These are phyloP conservation scores for Numenius phaeopus DNA, from an alignment of 2,797 vertebrate genomes.

Conservation along the genomic window DNA sequence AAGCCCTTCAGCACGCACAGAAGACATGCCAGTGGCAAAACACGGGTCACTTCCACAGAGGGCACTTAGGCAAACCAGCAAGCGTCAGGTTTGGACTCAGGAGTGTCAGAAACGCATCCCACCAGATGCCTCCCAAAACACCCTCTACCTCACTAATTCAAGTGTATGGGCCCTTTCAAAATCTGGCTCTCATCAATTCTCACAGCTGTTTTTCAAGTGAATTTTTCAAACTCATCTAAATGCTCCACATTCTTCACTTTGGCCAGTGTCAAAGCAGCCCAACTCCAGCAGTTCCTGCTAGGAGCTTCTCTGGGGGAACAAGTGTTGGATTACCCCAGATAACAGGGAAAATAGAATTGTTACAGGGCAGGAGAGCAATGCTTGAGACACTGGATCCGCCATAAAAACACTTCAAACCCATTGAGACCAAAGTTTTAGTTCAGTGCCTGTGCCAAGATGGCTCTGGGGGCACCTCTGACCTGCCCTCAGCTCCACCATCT, in stretches of 20 bases:
- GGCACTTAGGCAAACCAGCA: too few relatives aligned
- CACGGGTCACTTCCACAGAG: background rate
- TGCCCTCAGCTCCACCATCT: background rate
- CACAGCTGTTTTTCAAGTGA: background rate
- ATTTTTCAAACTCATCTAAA: background rate
- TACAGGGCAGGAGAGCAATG: background rate
- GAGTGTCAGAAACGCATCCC: background rate
- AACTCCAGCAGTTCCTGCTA: background rate
- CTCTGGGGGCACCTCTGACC: background rate
- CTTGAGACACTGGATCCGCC: background rate
- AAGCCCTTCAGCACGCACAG: background rate
- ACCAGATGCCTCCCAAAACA: background rate
- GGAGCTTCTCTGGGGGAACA: background rate
- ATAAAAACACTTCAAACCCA: background rate
- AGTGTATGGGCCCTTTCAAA: background rate
- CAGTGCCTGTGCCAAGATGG: rapidly evolving
- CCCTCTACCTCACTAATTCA: rapidly evolving
- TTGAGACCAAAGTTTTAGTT: rapidly evolving
- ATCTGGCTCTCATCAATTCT: background rate
- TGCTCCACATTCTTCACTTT: background rate
- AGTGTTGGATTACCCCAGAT: background rate
- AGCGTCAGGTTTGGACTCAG: background rate
- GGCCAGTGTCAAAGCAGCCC: background rate
- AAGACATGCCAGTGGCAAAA: rapidly evolving
- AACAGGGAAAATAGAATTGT: background rate